Evolutionary conservation across 1,140 invertebrate genomes (phyloP).

Genomic region (Metaphire vulgaris): DNA sequence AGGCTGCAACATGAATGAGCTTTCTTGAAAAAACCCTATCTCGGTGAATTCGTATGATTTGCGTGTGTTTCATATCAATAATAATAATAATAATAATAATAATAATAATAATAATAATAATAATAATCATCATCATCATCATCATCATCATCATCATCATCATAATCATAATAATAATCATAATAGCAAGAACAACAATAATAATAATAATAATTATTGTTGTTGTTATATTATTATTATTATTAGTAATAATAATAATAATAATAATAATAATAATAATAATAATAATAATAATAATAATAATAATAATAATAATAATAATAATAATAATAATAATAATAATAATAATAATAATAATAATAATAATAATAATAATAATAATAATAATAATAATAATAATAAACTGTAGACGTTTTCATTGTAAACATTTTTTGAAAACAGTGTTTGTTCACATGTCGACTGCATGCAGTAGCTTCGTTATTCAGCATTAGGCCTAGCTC

Average conservation of each 20-base stretch:
- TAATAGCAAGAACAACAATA: neutral
- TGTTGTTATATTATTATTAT: neutral
- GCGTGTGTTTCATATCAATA: neutral
- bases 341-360: neutral
- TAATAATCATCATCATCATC: constrained; percentile 14
- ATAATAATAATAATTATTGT: neutral
- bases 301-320: neutral
- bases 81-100: constrained; percentile 18
- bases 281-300: neutral
- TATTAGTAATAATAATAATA: neutral
- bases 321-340: neutral
- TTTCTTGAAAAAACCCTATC: no score
- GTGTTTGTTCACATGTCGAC: no score
- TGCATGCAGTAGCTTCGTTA: no score
- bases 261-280: neutral
- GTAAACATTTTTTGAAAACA: no score
- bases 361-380: neutral
- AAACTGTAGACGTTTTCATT: no score
- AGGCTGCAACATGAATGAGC: no score
- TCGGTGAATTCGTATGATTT: no score
- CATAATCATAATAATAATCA: constrained; percentile 12
- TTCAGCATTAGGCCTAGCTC: no score
- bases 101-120: constrained; percentile 19
- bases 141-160: constrained; percentile 17
- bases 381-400: neutral